Conservation (phyloP, 1,140 invertebrate species). For the Magallana angulata region DNA sequence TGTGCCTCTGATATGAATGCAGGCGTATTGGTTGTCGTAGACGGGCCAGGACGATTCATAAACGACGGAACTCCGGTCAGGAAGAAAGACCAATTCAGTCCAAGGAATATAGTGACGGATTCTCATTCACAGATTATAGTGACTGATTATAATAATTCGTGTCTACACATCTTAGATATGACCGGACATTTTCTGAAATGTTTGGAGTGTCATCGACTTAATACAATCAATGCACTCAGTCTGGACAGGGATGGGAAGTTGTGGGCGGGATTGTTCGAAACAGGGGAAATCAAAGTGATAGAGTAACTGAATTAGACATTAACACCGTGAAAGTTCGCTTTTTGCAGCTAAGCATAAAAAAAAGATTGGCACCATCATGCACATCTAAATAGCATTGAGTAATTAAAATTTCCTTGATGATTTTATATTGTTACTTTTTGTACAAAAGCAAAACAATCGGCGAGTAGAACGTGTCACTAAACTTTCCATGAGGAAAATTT, state of each 20-base stretch:
- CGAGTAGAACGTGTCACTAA: too few relatives aligned
- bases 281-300: not conserved
- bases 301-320: not conserved
- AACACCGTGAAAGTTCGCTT: too few relatives aligned
- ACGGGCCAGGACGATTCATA: too few relatives aligned
- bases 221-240: not conserved
- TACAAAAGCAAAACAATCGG: too few relatives aligned
- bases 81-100: not conserved
- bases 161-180: constrained; percentile 8
- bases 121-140: not conserved
- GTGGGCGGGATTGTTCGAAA: not conserved
- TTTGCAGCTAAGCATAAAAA: too few relatives aligned
- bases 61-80: not conserved
- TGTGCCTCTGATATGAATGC: not conserved
- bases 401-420: too few relatives aligned
- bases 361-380: too few relatives aligned
- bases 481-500: too few relatives aligned
- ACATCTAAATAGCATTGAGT: too few relatives aligned
- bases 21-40: not conserved
- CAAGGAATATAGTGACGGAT: not conserved
- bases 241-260: not conserved
- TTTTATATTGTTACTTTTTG: too few relatives aligned
- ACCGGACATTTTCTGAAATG: not conserved
- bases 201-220: not conserved
- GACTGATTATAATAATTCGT: not conserved